A percentile compares a stretch with the other conserved stretches of the same genome.
Evolutionary conservation across 2,888 invertebrate species (phyloP).

Genomic region (Diplolepis rosae): DNA sequence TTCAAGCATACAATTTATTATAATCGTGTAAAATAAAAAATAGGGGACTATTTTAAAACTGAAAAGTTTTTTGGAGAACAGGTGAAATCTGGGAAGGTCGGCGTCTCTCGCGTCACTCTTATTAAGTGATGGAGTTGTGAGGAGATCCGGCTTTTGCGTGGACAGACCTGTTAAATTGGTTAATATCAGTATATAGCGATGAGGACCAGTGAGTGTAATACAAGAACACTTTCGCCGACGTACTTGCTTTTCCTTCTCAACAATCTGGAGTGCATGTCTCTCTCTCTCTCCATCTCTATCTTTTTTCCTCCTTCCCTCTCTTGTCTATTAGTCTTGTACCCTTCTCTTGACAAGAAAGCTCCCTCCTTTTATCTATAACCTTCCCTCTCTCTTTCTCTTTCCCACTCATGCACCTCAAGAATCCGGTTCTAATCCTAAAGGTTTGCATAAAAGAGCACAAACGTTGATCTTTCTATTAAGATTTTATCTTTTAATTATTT

Average conservation of each 20-base stretch:
- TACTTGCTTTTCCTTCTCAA: conserved; percentile 58
- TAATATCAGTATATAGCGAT: conserved; percentile 45
- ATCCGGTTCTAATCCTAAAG: conserved; percentile 72
- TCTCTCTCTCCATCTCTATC: conserved; percentile 33
- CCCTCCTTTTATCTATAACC: conserved; percentile 36
- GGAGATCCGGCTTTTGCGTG: conserved; percentile 4
- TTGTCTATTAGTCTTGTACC: conserved; percentile 36
- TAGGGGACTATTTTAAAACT: not conserved
- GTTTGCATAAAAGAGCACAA: conserved; percentile 68
- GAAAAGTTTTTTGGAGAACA: not conserved
- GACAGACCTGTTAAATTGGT: conserved; percentile 36
- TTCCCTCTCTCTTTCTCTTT: conserved; percentile 38
- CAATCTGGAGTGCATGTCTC: conserved; percentile 55
- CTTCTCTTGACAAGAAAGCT: conserved; percentile 42
- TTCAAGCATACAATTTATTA: not conserved
- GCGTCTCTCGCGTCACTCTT: not conserved
- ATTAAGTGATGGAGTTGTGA: not conserved
- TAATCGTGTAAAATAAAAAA: not conserved
- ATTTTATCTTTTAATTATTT: not conserved
- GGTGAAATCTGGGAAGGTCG: not conserved
- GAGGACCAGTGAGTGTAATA: conserved; percentile 53
- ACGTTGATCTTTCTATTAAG: conserved; percentile 29
- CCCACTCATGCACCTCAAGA: conserved; percentile 55
- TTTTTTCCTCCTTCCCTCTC: too few species aligned
- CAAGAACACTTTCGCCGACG: conserved; percentile 70